phyloP scores from a whole-genome alignment of 2,888 invertebrate genomes.

The Pseudococcus longispinus region DNA sequence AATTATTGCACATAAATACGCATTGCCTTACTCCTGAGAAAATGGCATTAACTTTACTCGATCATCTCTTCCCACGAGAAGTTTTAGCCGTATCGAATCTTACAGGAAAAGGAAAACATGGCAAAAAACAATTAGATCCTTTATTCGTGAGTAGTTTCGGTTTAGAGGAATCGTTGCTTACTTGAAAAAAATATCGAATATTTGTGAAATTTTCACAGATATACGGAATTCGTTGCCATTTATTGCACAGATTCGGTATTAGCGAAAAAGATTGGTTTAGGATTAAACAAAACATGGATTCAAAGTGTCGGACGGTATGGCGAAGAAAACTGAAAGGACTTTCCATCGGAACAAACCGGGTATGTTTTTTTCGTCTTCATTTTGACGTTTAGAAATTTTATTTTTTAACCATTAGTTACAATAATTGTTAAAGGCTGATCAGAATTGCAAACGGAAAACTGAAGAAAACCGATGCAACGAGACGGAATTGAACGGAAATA shows the following conservation, averaged over 20 bases:
- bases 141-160: slow-evolving; percentile 63
- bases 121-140: slow-evolving; percentile 66
- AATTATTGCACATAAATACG: slow-evolving; percentile 65
- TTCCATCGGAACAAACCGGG: slow-evolving; percentile 58
- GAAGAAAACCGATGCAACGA: slow-evolving; percentile 37
- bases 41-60: slow-evolving; percentile 66
- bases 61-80: slow-evolving; percentile 66
- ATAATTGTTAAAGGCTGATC: slow-evolving; percentile 18
- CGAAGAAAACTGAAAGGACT: slow-evolving; percentile 60
- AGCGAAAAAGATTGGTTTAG: slow-evolving; percentile 66
- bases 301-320: slow-evolving; percentile 66
- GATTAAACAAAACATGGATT: slow-evolving; percentile 67
- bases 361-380: not conserved
- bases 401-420: too few relatives aligned
- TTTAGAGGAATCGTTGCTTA: not conserved
- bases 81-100: slow-evolving; percentile 66
- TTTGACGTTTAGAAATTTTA: not conserved
- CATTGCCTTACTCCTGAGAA: slow-evolving; percentile 66
- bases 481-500: not conserved
- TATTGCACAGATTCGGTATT: slow-evolving; percentile 65
- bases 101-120: slow-evolving; percentile 66
- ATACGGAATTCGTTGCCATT: slow-evolving; percentile 64
- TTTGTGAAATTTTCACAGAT: slow-evolving; percentile 59
- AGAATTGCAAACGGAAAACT: not conserved
- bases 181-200: not conserved